Conservation (phyloP, 2,797 vertebrate species). For the Trachurus trachurus region DNA sequence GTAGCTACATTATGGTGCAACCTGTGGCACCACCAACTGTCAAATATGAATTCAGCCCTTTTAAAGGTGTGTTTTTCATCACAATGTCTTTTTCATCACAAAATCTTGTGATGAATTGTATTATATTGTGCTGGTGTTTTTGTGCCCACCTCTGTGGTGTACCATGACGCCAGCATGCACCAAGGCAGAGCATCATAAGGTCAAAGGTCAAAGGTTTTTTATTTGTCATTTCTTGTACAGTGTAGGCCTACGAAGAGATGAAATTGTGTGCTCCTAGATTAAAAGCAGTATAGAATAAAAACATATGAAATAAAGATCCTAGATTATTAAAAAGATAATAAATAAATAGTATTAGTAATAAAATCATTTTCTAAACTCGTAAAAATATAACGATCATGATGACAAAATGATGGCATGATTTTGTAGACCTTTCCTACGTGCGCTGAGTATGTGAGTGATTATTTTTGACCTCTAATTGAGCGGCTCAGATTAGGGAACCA, state of each 20-base stretch:
- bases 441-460: background rate
- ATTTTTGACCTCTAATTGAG: slow-evolving; percentile 11
- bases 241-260: no score
- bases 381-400: background rate
- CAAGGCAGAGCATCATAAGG: background rate
- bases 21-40: slow-evolving; percentile 5
- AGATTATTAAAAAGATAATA: no score
- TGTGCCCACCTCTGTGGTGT: background rate
- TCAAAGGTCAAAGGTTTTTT: no score
- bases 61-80: background rate
- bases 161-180: background rate
- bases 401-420: background rate
- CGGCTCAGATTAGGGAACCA: background rate
- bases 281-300: no score
- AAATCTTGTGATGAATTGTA: background rate
- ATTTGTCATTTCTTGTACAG: no score
- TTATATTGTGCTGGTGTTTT: background rate
- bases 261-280: no score
- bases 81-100: background rate
- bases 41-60: background rate
- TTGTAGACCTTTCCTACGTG: background rate
- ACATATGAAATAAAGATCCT: no score
- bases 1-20: accelerated
- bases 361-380: background rate
- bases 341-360: no score